Evolutionary conservation across 1,140 invertebrate genomes (phyloP).

Genomic region (Ladona fulva): DNA sequence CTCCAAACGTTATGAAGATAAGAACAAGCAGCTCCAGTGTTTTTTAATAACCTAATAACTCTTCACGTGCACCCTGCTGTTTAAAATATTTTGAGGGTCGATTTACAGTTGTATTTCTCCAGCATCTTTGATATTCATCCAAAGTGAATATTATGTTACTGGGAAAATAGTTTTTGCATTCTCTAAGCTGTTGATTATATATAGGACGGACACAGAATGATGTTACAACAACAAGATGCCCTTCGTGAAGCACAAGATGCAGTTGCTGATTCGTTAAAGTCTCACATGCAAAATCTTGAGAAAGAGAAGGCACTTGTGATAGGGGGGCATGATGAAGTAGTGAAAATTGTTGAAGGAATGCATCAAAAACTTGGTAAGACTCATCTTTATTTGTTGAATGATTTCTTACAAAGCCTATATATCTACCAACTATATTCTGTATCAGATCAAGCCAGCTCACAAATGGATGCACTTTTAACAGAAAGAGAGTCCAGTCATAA

Average conservation of each 20-base stretch:
- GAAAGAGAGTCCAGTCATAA: constrained; percentile 42
- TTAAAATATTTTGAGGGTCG: too few relatives aligned
- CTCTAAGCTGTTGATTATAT: neutral
- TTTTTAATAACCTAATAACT: too few relatives aligned
- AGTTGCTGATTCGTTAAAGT: constrained; percentile 41
- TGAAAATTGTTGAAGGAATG: constrained; percentile 45
- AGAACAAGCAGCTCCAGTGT: too few relatives aligned
- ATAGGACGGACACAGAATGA: constrained; percentile 31
- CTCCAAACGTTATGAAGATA: too few relatives aligned
- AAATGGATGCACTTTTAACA: constrained; percentile 39
- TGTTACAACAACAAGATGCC: constrained; percentile 30
- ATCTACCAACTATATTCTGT: constrained; percentile 20
- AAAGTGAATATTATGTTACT: too few relatives aligned
- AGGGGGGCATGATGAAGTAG: constrained; percentile 45
- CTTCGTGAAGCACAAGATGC: constrained; percentile 41
- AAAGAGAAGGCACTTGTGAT: constrained; percentile 52
- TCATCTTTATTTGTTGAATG: neutral
- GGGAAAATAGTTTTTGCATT: too few relatives aligned
- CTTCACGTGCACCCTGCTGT: too few relatives aligned
- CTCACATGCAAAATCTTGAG: constrained; percentile 46
- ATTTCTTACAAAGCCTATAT: neutral
- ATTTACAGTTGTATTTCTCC: too few relatives aligned
- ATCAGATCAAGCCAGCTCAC: constrained; percentile 39
- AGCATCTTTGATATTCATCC: too few relatives aligned
- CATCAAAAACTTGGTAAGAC: constrained; percentile 44